Base-by-base conservation (phyloP, 2,113 vertebrate species). In the Campylomormyrus numenius region DNA sequence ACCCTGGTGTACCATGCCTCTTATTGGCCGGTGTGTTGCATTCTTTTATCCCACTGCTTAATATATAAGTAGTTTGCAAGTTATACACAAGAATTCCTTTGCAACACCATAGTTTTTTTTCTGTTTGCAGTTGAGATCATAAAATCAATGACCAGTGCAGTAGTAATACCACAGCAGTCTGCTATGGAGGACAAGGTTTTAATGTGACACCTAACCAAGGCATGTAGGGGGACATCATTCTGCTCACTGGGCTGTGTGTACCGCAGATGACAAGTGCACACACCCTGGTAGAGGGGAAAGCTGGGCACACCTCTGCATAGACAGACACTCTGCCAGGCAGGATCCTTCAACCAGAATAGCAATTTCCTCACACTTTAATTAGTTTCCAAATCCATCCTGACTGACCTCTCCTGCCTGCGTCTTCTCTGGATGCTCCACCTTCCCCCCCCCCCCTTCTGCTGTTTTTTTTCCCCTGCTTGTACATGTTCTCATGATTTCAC, bases 331-430 rank as follows among this genome's bases (percentile, higher is more conserved):
- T 42, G 39, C 35, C 39, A 85, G 80, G 13, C 45, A 48, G 39
- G 21, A 24, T n/a, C 45, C 39, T 24, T 48, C 21, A 85, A 24
- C 45, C 83, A 85, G 83, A 85, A 13, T 46, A 85, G 83, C 83
- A 85, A 48, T 48, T 85, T 85, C 42, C 45, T 85, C 83, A 84
- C 42, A 24, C 80, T 84, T 84, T 84, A 84, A 84, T 84, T 84
- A 24, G 39, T n/a, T 84, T 48, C 21, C 42, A 85, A 85, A 85
- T 85, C 83, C 83, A 85, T 85, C 83, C 45, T 46, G 45, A 85
- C 8, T 85, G 83, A 48, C 39, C 83, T 85, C 83, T 24, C 39
- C 45, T n/a, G 24, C 24, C 45, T 84, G 80, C 1, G 2, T 48
- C 21, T 85, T 85, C 45, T n/a, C 83, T 24, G 45, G 42, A 24